Percentiles rank a stretch among this genome's conserved stretches.
Conservation (phyloP, 2,888 invertebrate genomes). For the Ectemnius continuus region DNA sequence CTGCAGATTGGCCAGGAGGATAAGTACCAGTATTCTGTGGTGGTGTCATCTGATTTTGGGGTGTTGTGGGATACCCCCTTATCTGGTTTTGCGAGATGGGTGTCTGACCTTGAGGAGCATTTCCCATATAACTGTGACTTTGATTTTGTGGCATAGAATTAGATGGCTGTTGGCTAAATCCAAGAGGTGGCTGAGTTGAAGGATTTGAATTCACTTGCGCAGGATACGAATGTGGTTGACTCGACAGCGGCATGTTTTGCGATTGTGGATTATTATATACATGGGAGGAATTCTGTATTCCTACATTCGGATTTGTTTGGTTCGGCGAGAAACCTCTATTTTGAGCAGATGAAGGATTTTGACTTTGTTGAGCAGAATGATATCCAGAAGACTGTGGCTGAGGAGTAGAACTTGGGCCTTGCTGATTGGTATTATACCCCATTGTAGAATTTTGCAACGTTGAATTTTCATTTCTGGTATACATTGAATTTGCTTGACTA, state of each 20-base stretch:
- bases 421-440: slow-evolving; percentile 60
- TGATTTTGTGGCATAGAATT: slow-evolving; percentile 51
- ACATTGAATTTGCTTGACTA: slow-evolving; percentile 66
- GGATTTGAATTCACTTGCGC: slow-evolving; percentile 50
- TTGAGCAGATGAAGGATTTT: slow-evolving; percentile 46
- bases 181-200: slow-evolving; percentile 48
- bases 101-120: slow-evolving; percentile 49
- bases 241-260: slow-evolving; percentile 43
- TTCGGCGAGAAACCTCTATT: slow-evolving; percentile 54
- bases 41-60: slow-evolving; percentile 57
- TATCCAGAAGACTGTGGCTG: slow-evolving; percentile 52
- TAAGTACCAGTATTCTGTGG: slow-evolving; percentile 55
- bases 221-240: slow-evolving; percentile 51
- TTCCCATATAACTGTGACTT: slow-evolving; percentile 52
- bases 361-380: slow-evolving; percentile 57
- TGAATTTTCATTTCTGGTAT: slow-evolving; percentile 63
- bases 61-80: slow-evolving; percentile 61
- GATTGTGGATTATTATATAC: slow-evolving; percentile 40
- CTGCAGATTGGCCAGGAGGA: slow-evolving; percentile 43
- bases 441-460: slow-evolving; percentile 61
- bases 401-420: slow-evolving; percentile 50
- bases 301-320: slow-evolving; percentile 54
- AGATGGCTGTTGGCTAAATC: slow-evolving; percentile 55
- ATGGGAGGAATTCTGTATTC: slow-evolving; percentile 54
- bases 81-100: slow-evolving; percentile 64